These are phyloP conservation scores for Drosophila greeni DNA, from an alignment of 2,888 invertebrate genomes.

Conservation along the genomic window DNA sequence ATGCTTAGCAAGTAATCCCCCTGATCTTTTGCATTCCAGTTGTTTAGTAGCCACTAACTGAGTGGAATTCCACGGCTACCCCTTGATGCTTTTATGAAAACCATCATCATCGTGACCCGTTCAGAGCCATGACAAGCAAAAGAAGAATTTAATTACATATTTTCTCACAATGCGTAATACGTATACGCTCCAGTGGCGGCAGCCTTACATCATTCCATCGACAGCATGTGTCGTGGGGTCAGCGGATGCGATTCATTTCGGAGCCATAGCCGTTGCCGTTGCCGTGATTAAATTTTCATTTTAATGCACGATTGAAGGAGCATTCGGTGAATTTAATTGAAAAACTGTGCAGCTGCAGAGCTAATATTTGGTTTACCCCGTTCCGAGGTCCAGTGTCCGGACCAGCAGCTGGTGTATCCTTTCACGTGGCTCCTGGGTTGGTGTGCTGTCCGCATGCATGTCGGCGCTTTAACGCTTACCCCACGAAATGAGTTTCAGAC, in stretches of 20 bases:
- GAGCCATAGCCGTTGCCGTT: conserved; percentile 25
- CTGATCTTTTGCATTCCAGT: background rate
- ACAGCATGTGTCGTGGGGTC: conserved; percentile 39
- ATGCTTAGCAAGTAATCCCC: background rate
- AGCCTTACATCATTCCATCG: conserved; percentile 14
- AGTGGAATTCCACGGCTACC: conserved; percentile 7
- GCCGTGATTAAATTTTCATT: conserved; percentile 71
- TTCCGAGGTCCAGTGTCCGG: background rate
- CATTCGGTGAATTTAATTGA: conserved; percentile 70
- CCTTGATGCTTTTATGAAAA: conserved; percentile 6
- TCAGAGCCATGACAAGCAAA: conserved; percentile 24
- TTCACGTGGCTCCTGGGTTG: conserved; percentile 2
- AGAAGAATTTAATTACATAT: conserved; percentile 65
- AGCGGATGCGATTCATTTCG: conserved; percentile 44
- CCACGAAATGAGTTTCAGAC: conserved; percentile 49
- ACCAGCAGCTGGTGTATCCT: conserved; percentile 5
- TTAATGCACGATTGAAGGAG: conserved; percentile 71
- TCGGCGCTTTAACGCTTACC: conserved; percentile 54
- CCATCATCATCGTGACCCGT: conserved; percentile 4
- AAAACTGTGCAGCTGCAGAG: conserved; percentile 59
- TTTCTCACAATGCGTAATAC: conserved; percentile 51
- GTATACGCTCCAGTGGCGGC: conserved; percentile 36
- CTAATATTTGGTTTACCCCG: conserved; percentile 64
- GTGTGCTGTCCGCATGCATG: conserved; percentile 30
- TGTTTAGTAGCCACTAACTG: conserved; percentile 1